These are phyloP conservation scores for Thunnus maccoyii DNA, from an alignment of 2,113 vertebrate species.

Conservation along the genomic window DNA sequence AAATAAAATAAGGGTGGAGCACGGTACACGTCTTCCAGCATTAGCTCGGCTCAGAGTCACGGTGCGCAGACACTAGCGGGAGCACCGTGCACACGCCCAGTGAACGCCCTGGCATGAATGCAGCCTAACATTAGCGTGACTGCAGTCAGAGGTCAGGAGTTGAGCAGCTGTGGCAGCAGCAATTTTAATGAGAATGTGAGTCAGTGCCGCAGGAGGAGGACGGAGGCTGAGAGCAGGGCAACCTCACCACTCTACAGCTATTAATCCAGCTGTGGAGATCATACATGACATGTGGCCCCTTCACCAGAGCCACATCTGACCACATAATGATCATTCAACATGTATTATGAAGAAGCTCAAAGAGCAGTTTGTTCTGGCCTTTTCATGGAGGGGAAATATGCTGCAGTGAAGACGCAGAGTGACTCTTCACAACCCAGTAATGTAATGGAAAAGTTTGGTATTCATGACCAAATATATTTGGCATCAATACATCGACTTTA, in stretches of 20 bases:
- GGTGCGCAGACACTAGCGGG: background rate
- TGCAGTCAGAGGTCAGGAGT: constrained; percentile 38
- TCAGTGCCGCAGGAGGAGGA: constrained; percentile 30
- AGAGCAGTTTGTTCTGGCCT: constrained; percentile 6
- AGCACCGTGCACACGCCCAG: background rate
- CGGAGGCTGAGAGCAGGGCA: background rate
- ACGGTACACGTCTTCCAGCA: background rate
- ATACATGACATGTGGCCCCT: constrained; percentile 22
- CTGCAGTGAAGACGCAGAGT: background rate
- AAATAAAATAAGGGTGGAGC: constrained; percentile 49
- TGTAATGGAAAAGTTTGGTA: constrained; percentile 1
- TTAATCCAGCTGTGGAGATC: constrained; percentile 32
- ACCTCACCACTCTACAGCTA: constrained; percentile 6
- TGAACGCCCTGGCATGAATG: constrained; percentile 22
- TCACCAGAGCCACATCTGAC: constrained; percentile 17
- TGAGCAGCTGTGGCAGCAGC: constrained; percentile 39
- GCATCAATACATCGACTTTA: background rate
- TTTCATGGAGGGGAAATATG: background rate
- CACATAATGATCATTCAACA: constrained; percentile 15
- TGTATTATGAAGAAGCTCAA: background rate
- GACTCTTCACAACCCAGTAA: background rate
- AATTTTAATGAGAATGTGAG: constrained; percentile 56
- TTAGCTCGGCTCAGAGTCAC: constrained; percentile 15
- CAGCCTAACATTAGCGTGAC: constrained; percentile 26
- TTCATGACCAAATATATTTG: background rate